These are phyloP conservation scores for Cylloceria caligata DNA, from an alignment of 2,888 invertebrate species.

Conservation along the genomic window DNA sequence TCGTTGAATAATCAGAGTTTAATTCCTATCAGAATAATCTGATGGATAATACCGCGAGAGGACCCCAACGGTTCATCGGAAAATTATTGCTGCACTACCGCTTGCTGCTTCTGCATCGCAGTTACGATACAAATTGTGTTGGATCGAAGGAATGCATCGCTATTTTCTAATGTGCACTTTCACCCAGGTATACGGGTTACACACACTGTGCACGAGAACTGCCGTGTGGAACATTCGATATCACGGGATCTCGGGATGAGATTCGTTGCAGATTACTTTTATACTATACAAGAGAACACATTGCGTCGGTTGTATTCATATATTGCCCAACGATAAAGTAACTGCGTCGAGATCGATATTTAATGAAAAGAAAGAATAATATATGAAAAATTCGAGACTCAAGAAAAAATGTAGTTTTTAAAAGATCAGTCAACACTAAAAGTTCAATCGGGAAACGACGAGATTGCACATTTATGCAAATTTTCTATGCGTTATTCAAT, in stretches of 20 bases:
- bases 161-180: slow-evolving; percentile 72
- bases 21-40: slow-evolving; percentile 38
- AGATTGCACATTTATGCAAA: too few relatives aligned
- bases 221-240: slow-evolving; percentile 60
- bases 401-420: too few relatives aligned
- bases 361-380: too few relatives aligned
- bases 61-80: slow-evolving; percentile 43
- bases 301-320: background rate
- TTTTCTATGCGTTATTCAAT: too few relatives aligned
- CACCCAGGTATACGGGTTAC: slow-evolving; percentile 61
- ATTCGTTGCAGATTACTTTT: slow-evolving; percentile 64
- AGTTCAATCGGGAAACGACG: too few relatives aligned
- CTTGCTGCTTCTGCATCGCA: slow-evolving; percentile 54
- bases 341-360: background rate
- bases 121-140: slow-evolving; percentile 70
- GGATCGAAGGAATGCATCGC: slow-evolving; percentile 68
- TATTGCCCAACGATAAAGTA: background rate
- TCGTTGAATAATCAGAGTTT: slow-evolving; percentile 39
- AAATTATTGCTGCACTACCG: slow-evolving; percentile 48
- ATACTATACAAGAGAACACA: slow-evolving; percentile 12
- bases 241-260: slow-evolving; percentile 61
- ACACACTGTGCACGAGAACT: background rate
- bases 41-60: slow-evolving; percentile 37
- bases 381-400: too few relatives aligned
- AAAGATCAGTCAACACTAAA: too few relatives aligned